These are phyloP conservation scores for Trissonchulus sp. DNA, from an alignment of 2,888 invertebrate species.

Conservation along the genomic window DNA sequence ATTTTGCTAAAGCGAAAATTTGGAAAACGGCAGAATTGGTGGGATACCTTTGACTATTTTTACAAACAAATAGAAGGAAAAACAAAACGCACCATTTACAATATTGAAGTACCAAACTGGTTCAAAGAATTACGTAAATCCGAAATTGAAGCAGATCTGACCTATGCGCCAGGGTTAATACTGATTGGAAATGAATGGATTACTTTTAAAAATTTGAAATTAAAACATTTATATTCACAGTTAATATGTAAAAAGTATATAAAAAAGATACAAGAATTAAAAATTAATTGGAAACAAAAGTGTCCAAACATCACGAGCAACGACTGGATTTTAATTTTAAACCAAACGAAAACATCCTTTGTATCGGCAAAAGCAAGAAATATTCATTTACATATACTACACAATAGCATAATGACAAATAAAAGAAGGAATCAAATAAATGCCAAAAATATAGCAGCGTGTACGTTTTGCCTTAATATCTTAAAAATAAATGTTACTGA, in stretches of 20 bases:
- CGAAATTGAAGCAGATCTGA: background rate
- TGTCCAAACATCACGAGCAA: too few relatives aligned
- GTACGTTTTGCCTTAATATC: too few relatives aligned
- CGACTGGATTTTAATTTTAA: too few relatives aligned
- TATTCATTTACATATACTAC: too few relatives aligned
- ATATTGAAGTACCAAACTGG: background rate
- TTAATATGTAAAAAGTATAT: background rate
- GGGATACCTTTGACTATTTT: background rate
- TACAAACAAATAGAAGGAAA: background rate
- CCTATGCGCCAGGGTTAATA: background rate
- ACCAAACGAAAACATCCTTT: background rate
- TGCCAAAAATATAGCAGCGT: too few relatives aligned
- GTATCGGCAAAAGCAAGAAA: background rate
- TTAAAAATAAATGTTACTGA: too few relatives aligned
- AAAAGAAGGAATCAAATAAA: too few relatives aligned
- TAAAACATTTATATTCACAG: background rate
- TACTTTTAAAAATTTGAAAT: background rate
- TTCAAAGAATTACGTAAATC: background rate
- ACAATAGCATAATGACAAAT: too few relatives aligned
- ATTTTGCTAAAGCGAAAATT: background rate
- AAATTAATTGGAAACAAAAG: background rate
- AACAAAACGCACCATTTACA: background rate
- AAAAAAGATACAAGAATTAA: slow-evolving; percentile 23
- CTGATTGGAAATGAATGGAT: background rate
- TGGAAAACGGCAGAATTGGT: background rate